These are phyloP conservation scores for Cirrhinus molitorella DNA, from an alignment of 2,797 vertebrate genomes.

Conservation along the genomic window DNA sequence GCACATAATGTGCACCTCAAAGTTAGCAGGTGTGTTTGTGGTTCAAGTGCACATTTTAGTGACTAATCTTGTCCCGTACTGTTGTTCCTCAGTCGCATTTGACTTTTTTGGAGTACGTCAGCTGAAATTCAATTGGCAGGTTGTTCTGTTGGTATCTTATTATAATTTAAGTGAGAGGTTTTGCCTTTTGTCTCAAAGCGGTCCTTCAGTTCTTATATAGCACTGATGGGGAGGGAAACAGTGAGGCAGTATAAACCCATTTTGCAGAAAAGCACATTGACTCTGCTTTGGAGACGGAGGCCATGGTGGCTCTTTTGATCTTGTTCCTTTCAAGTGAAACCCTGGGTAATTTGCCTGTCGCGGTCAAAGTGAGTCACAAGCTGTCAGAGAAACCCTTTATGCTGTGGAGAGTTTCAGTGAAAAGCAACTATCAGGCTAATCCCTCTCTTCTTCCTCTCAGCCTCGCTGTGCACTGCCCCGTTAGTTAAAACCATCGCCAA, in stretches of 20 bases:
- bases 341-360: constrained; percentile 55
- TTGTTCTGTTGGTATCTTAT: background rate
- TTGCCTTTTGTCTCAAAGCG: constrained; percentile 35
- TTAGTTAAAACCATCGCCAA: constrained; percentile 42
- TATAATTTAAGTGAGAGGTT: constrained; percentile 31
- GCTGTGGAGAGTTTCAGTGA: constrained; percentile 40
- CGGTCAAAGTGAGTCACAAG: constrained; percentile 54
- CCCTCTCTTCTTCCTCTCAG: constrained; percentile 32
- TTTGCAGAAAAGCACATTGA: constrained; percentile 51
- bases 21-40: constrained; percentile 65
- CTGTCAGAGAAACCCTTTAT: constrained; percentile 53
- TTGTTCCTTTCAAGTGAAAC: constrained; percentile 61
- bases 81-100: background rate
- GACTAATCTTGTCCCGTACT: constrained; percentile 61
- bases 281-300: constrained; percentile 53
- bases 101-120: background rate
- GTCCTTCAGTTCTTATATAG: constrained; percentile 16
- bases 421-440: constrained; percentile 49
- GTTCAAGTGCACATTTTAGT: constrained; percentile 73
- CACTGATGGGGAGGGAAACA: constrained; percentile 20
- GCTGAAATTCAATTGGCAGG: constrained; percentile 27
- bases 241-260: constrained; percentile 37
- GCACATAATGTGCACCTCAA: constrained; percentile 57
- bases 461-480: constrained; percentile 24
- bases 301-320: constrained; percentile 60